Percentiles rank a stretch among this genome's conserved stretches.
Evolutionary conservation across 2,797 vertebrate genomes (phyloP).

Genomic region (Discoglossus pictus): DNA sequence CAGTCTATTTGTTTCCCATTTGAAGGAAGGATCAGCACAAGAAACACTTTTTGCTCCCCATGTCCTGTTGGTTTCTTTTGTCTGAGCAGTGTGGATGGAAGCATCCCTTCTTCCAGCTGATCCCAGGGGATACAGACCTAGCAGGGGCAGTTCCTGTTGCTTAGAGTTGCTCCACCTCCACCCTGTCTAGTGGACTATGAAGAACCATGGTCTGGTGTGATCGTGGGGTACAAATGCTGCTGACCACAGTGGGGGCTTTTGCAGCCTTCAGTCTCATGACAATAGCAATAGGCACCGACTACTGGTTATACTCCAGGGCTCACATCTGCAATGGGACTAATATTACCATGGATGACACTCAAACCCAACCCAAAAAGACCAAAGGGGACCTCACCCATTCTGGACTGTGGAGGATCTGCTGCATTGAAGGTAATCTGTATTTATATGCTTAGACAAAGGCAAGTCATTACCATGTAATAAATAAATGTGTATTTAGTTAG

Average conservation of each 20-base stretch:
- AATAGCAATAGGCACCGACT: constrained; percentile 94
- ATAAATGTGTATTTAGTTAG: too few species aligned
- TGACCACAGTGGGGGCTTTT: constrained; percentile 89
- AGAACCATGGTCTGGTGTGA: constrained; percentile 93
- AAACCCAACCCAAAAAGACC: constrained; percentile 74
- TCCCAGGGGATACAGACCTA: not conserved
- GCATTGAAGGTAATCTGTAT: constrained; percentile 92
- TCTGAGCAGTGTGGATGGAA: constrained; percentile 11
- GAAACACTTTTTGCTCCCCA: not conserved
- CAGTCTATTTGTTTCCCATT: not conserved
- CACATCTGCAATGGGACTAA: constrained; percentile 92
- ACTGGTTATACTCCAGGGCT: constrained; percentile 94
- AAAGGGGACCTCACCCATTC: constrained; percentile 89
- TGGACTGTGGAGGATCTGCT: constrained; percentile 92
- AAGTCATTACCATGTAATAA: too few species aligned
- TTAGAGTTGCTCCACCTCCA: constrained; percentile 53
- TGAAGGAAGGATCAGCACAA: not conserved
- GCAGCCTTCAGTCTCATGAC: constrained; percentile 94
- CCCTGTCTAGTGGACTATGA: constrained; percentile 76
- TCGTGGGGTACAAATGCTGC: constrained; percentile 87
- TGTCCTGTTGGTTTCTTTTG: constrained; percentile 18
- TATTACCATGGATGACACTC: constrained; percentile 77
- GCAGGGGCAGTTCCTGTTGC: constrained; percentile 20
- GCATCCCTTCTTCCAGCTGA: not conserved
- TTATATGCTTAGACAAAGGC: too few species aligned